Evolutionary conservation across 2,797 vertebrate genomes (phyloP).

Genomic region (Neomorphus geoffroyi): DNA sequence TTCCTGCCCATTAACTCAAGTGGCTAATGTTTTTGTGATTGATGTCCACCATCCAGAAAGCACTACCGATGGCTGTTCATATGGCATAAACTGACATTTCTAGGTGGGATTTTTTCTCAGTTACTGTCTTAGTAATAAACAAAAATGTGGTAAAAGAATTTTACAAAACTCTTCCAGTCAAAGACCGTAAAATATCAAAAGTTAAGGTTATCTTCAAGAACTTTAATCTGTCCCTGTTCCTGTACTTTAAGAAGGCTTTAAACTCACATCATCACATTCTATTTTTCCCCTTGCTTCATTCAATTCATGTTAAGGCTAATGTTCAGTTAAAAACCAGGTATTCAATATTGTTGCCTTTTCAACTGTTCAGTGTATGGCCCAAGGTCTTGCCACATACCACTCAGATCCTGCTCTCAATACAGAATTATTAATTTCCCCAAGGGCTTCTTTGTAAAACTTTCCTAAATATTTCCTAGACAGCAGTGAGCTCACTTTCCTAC

Average conservation of each 20-base stretch:
- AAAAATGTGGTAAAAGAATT: not conserved
- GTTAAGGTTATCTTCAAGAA: not conserved
- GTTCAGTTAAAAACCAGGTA: not conserved
- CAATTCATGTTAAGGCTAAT: not conserved
- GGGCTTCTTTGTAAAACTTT: conserved; percentile 27
- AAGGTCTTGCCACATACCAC: not conserved
- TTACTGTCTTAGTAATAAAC: not conserved
- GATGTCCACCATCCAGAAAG: conserved; percentile 8
- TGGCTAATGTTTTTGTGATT: conserved; percentile 27
- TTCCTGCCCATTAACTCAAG: conserved; percentile 29
- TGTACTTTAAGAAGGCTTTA: not conserved
- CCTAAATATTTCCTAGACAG: not conserved
- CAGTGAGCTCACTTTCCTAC: not conserved
- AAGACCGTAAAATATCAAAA: not conserved
- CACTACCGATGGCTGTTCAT: not conserved
- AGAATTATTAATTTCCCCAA: not conserved
- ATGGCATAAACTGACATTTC: not conserved
- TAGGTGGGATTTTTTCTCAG: not conserved
- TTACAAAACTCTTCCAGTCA: not conserved
- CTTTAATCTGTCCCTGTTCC: not conserved
- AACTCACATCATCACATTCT: not conserved
- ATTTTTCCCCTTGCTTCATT: not conserved
- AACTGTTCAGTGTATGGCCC: not conserved
- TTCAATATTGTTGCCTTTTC: not conserved
- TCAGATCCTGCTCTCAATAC: conserved; percentile 5